Base-by-base conservation (phyloP, 2,888 invertebrate species). In the Cephonodes hylas region DNA sequence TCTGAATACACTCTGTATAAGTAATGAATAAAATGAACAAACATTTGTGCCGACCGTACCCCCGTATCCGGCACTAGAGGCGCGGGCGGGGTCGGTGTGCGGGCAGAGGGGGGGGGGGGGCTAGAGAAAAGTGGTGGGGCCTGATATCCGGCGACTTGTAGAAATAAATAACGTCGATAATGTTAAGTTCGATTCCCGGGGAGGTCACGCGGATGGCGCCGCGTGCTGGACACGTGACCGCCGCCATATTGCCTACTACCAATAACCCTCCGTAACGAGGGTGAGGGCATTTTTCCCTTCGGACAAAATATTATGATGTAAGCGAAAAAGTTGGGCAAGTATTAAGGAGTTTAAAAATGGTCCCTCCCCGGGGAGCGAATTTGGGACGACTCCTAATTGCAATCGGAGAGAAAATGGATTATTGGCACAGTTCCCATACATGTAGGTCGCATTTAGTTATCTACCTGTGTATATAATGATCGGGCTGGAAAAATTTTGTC, bases 101-200 rank as follows among this genome's bases (percentile, higher is more conserved):
- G n/a, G n/a, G n/a, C n/a, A n/a, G n/a, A n/a, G 68, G 68, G 4
- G 64, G 64, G 66, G 64, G 68, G 70, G 68, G 72, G 76, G 76
- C 70, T 72, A 64, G 78, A 80, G 79, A 78, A 83, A 81, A 80
- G 82, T 78, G 80, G 80, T 67, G 79, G 81, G 74, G 74, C 53
- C 65, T 84, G 87, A 86, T 86, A 85, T 85, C 88, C 88, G 89
- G 75, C 70, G 67, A 75, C 73, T 75, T 65, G 61, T 61, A 60
- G 63, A 62, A 65, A 66, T 65, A 69, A 53, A 53, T 53, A 31
- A 53, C 69, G 25, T 3, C 15, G 34, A 15, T 27, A 60, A 60
- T 60, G 48, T 46, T 25, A 34, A 38, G 60, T 60, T 60, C 60
- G 60, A 25, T 60, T 60, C 60, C 25, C 25, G 68, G 46, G 45